Base-by-base conservation (phyloP, 2,797 vertebrate genomes). In the Cyprinella venusta region DNA sequence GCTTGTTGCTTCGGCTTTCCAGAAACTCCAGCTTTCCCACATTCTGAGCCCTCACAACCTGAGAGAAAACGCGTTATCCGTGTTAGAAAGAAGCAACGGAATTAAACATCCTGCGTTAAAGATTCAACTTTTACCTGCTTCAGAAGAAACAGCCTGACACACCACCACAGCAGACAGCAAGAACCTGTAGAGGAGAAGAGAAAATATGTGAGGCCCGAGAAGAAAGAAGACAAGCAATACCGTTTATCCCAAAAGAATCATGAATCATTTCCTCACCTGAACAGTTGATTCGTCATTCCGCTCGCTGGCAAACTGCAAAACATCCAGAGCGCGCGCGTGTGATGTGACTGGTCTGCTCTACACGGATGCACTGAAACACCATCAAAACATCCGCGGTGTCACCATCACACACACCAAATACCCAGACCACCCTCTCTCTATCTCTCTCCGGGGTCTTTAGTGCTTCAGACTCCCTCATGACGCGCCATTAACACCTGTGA, bases 21-120 rank as follows among this genome's bases (percentile, higher is more conserved):
- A 8, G 88, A 40, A 7, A 33, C 59, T 36, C 59, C 87, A 6
- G n/a, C n/a, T 48, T 75, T 86, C 38, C 30, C 87, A 77, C 92
- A 94, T 9, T 79, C 82, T 0, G 86, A 75, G 45, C 89, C 92
- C 8, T 91, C 88, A 64, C 92, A 94, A 2, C 42, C 94, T 95
- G 61, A 30, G 67, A 6, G 40, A 33, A n/a, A 78, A 75, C 5
- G 38, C 30, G 48, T 24, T 7, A 38, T 80, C 4, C 2, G 6
- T 54, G 24, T 71, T 7, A 80, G 21, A 79, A 33, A 12, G 33
- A 15, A 13, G 18, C 3, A 59, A 36, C 38, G 38, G 2, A 63
- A n/a, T 1, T 15, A 56, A 52, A 67, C 38, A 36, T 0, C 16
- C 2, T 6, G 5, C 10, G n/a, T 61, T 9, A 21, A 52, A 59